Evolutionary conservation across 2,113 vertebrate genomes (phyloP), one percentile per base, ranked within the genome.

Genomic region (Uropsilus gracilis): DNA sequence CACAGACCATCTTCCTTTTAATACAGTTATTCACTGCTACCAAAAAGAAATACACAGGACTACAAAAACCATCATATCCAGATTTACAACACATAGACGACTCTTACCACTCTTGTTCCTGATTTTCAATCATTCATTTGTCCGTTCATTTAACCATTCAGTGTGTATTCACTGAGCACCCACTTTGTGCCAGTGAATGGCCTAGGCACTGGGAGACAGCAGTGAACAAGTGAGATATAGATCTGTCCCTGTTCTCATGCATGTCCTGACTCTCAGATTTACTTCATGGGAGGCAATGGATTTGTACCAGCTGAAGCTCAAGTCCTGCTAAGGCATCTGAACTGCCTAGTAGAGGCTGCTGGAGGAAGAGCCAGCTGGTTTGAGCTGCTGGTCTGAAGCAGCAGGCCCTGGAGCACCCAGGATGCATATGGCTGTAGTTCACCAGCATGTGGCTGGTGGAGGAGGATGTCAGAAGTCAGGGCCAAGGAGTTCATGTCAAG

Each of bases 201-300:
- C 72, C 13, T 20, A 42, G 39, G 44, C n/a, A 22, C 11, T n/a
- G 26, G 20, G 57, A 46, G 30, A 34, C 3, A 72, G 7, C 6
- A 20, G n/a, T 4, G 44, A 80, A 4, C 6, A 71, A 39, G 24
- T 32, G 20, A 46, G 46, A 20, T 26, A 11, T 20, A 30, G 32
- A 34, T 3, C 2, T 1, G 34, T 2, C 44, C 11, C 53, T 63
- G 18, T 28, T 57, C 42, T 44, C 16, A 0, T 8, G 10, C 2
- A 24, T 7, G 14, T 75, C 46, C 68, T 16, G 14, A 22, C 48
- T 44, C 39, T 55, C 46, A 37, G 50, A 34, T n/a, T n/a, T n/a
- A n/a, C 46, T 10, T 32, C 76, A 50, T 0, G 3, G 34, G 16
- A 57, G 6, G 20, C 6, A 30, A 6, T 1, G 6, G 59, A 11